Percentiles rank a stretch among this genome's conserved stretches.
These are phyloP conservation scores for Hyla sarda DNA, from an alignment of 2,113 vertebrate genomes.

Conservation along the genomic window DNA sequence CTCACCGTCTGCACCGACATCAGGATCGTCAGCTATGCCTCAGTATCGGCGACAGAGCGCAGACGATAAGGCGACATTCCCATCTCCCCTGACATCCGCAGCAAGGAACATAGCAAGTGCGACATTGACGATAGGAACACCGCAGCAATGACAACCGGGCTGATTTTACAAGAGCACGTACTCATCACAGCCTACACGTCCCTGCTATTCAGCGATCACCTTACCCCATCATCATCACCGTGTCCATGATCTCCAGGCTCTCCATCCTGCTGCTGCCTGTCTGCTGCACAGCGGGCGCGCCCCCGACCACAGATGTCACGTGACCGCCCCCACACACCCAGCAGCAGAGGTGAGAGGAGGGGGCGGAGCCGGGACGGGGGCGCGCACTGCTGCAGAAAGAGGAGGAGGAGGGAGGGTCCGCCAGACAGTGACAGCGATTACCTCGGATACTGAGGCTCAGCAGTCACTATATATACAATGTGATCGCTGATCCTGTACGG, in stretches of 20 bases:
- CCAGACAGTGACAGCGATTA: not conserved
- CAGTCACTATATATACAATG: too few species aligned
- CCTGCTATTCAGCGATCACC: not conserved
- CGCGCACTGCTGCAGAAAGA: constrained; percentile 38
- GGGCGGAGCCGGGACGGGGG: not conserved
- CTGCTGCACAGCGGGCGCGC: constrained; percentile 47
- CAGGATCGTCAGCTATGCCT: not conserved
- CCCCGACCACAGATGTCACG: not conserved
- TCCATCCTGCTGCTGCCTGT: constrained; percentile 46
- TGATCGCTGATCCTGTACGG: too few species aligned
- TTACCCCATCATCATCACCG: constrained; percentile 52
- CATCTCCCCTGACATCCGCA: not conserved
- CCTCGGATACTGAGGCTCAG: not conserved
- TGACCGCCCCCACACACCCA: constrained; percentile 38
- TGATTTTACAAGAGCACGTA: too few species aligned
- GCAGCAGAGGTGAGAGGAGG: constrained; percentile 17
- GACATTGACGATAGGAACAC: not conserved
- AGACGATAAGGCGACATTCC: not conserved
- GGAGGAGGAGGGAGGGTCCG: too few species aligned
- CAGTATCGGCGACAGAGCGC: not conserved
- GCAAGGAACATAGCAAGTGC: not conserved
- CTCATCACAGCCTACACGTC: not conserved
- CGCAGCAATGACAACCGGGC: too few species aligned
- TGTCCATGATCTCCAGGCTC: constrained; percentile 24
- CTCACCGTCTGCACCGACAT: not conserved